phyloP scores from a whole-genome alignment of 2,113 vertebrate genomes.

The Gyps fulvus region DNA sequence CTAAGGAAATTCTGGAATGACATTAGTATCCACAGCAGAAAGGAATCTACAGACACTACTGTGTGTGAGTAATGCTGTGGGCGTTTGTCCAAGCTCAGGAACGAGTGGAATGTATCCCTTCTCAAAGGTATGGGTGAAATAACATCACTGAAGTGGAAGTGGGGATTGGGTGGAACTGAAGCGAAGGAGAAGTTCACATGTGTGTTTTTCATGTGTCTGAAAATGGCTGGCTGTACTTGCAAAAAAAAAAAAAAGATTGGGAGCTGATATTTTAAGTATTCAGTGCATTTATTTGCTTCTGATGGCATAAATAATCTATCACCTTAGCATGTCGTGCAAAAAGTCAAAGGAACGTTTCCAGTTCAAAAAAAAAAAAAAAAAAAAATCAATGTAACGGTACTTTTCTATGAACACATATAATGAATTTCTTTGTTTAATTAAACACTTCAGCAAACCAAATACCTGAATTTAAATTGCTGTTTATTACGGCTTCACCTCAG shows the following conservation, averaged over 20 bases:
- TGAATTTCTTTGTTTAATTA: constrained; percentile 43
- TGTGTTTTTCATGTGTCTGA: not conserved
- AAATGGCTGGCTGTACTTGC: not conserved
- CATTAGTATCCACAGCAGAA: constrained; percentile 21
- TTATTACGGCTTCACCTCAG: not conserved
- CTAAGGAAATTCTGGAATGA: constrained; percentile 23
- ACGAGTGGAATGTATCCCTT: constrained; percentile 28
- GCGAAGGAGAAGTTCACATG: not conserved
- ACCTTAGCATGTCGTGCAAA: not conserved
- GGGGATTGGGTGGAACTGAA: not conserved
- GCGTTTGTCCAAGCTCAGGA: not conserved
- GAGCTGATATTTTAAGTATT: not conserved
- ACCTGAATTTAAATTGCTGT: constrained; percentile 22
- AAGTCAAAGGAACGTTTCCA: not conserved
- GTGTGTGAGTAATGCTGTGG: not conserved
- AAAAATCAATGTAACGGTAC: not conserved
- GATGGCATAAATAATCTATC: not conserved
- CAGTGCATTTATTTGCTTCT: not conserved
- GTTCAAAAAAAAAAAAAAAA: not conserved
- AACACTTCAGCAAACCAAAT: constrained; percentile 48
- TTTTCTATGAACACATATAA: constrained; percentile 9
- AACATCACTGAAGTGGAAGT: not conserved
- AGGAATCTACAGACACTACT: not conserved
- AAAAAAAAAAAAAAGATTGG: not conserved
- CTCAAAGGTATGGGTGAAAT: constrained; percentile 39